Evolutionary conservation across 2,888 invertebrate species (phyloP).

Genomic region (Trachelus troglodyta): DNA sequence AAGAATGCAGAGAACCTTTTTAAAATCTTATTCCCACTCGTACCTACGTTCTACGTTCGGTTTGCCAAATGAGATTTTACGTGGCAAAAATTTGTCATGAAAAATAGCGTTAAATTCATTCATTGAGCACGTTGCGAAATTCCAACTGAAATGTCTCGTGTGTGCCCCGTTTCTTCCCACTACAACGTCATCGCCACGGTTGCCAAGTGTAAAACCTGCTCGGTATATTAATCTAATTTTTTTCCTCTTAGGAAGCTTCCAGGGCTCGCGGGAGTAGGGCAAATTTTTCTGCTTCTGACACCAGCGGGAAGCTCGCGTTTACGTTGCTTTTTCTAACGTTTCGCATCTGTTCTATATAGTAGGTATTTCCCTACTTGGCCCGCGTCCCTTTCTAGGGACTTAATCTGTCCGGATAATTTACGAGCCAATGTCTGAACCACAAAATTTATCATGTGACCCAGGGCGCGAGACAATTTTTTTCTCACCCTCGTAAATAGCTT

Average conservation of each 20-base stretch:
- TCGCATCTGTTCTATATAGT: not conserved
- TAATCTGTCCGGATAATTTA: not conserved
- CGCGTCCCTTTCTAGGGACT: not conserved
- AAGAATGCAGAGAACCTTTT: not conserved
- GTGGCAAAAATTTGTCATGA: not conserved
- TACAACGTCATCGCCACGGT: not conserved
- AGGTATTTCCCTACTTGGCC: not conserved
- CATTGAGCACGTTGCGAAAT: not conserved
- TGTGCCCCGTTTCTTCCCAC: not conserved
- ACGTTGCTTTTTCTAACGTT: not conserved
- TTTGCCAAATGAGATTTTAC: not conserved
- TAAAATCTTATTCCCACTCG: not conserved
- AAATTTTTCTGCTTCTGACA: not conserved
- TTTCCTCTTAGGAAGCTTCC: not conserved
- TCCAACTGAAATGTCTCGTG: not conserved
- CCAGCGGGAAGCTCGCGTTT: not conserved
- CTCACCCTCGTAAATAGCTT: not conserved
- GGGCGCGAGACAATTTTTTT: not conserved
- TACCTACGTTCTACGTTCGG: too few relatives aligned
- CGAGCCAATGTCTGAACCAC: not conserved
- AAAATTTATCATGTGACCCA: not conserved
- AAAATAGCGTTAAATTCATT: not conserved
- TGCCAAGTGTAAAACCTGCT: not conserved
- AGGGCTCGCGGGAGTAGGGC: not conserved
- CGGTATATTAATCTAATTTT: not conserved